These are phyloP conservation scores for Epinephelus lanceolatus DNA, from an alignment of 2,113 vertebrate species.

Conservation along the genomic window DNA sequence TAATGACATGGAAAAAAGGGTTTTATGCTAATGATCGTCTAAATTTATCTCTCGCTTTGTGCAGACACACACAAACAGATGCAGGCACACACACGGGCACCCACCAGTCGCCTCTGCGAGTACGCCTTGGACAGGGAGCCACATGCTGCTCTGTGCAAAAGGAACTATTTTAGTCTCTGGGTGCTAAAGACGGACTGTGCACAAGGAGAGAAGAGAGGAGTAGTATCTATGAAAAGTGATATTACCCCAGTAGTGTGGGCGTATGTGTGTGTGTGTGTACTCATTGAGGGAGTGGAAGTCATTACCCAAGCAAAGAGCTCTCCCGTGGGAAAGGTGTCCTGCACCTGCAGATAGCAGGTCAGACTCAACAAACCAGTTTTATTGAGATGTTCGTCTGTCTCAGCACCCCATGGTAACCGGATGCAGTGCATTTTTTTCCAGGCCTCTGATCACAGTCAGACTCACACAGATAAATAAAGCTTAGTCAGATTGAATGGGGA, in stretches of 20 bases:
- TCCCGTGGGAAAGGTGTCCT: constrained; percentile 16
- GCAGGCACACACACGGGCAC: constrained; percentile 20
- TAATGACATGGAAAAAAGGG: constrained; percentile 63
- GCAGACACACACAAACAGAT: constrained; percentile 36
- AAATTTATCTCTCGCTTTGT: constrained; percentile 60
- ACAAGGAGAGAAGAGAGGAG: constrained; percentile 1
- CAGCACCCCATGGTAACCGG: neutral
- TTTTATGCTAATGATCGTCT: constrained; percentile 73
- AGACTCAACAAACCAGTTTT: constrained; percentile 45
- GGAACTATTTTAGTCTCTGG: constrained; percentile 45
- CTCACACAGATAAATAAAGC: neutral
- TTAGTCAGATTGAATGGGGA: neutral
- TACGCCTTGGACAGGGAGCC: neutral
- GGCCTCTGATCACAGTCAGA: neutral
- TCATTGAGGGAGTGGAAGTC: constrained; percentile 23
- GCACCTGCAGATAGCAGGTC: constrained; percentile 29
- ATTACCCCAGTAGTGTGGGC: neutral
- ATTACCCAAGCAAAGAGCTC: constrained; percentile 30
- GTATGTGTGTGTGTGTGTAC: neutral
- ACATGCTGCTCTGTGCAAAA: constrained; percentile 17
- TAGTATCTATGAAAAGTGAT: constrained; percentile 34
- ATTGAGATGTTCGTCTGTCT: constrained; percentile 45
- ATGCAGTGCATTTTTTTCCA: constrained; percentile 5
- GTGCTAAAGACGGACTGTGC: constrained; percentile 29
- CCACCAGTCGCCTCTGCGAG: constrained; percentile 18